Base-by-base conservation (phyloP, 1,140 invertebrate species). In the Choristoneura fumiferana region DNA sequence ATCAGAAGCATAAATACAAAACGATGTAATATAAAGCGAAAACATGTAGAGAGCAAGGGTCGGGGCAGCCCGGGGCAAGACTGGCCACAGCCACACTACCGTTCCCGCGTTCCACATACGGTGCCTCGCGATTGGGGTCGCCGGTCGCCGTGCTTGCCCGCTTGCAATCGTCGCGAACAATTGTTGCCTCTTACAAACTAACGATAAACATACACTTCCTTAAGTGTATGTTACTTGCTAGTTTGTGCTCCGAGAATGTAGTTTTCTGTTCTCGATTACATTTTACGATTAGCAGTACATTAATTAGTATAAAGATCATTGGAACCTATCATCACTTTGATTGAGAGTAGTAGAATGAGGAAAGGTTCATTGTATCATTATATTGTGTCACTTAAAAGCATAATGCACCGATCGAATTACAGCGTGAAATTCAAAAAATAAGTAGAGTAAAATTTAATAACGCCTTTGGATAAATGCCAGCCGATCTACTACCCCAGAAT, bases 91-190 rank as follows among this genome's bases (percentile, higher is more conserved):
- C 56, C 49, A 36, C 58, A 67, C 69, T 76, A 72, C 69, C 66
- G 71, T 78, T 81, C 78, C 73, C 81, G 76, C 74, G 78, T 81
- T 76, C 78, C 68, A 84, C 69, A 82, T 80, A 69, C 65, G 64
- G 55, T 18, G 29, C 22, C 62, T 38, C 57, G 61, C 60, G 60
- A 76, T 70, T 65, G 66, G 64, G 70, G 76, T 78, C 65, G 68
- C 40, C 63, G 63, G 40, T 57, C 62, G 61, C 62, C 62, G 35
- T 34, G 40, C 55, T 56, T 54, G 45, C 37, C 38, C 22, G 54
- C 36, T 36, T 33, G 52, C 52, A 54, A 34, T 36, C 29, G 33
- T 54, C 29, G 33, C 52, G 33, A 35, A 54, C 52, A 54, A 54
- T 22, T 52, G 45, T 49, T 62, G 54, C 43, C 35, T 62, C 52